Percentiles rank a stretch among this genome's conserved stretches.
Evolutionary conservation across 1,140 invertebrate genomes (phyloP).

Genomic region (Zaprionus vittiger): DNA sequence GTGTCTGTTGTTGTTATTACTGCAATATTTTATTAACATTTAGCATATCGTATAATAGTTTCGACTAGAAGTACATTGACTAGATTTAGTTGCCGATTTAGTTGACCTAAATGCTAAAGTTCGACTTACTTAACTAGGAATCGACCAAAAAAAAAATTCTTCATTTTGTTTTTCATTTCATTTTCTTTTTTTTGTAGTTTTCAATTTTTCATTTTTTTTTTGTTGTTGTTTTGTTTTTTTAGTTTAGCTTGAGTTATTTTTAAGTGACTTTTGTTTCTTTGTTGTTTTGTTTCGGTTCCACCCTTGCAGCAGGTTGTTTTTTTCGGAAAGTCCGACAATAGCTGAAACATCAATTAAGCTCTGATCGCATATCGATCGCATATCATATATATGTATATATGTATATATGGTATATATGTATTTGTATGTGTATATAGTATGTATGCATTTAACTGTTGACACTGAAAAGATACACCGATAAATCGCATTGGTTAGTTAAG

Average conservation of each 20-base stretch:
- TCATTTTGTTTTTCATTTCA: constrained; percentile 30
- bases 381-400: background rate
- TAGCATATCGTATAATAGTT: constrained; percentile 45
- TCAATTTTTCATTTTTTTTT: background rate
- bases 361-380: constrained; percentile 8
- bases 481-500: constrained; percentile 1
- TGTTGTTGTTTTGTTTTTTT: constrained; percentile 22
- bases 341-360: constrained; percentile 9
- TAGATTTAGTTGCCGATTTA: constrained; percentile 29
- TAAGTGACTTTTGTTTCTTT: constrained; percentile 16
- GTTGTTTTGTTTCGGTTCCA: background rate
- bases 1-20: constrained; percentile 13
- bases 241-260: constrained; percentile 20
- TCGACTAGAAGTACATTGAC: constrained; percentile 57
- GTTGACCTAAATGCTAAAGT: constrained; percentile 62
- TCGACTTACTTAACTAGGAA: constrained; percentile 67
- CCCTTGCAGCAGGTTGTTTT: constrained; percentile 16
- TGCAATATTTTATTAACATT: constrained; percentile 42
- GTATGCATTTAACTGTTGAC: constrained; percentile 1
- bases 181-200: constrained; percentile 2
- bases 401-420: background rate
- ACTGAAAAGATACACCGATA: constrained; percentile 1
- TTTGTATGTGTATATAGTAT: background rate
- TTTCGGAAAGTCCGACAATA: background rate
- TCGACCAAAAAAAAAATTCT: constrained; percentile 63